Conservation (phyloP, 2,888 invertebrate species). For the Molanna angustata region DNA sequence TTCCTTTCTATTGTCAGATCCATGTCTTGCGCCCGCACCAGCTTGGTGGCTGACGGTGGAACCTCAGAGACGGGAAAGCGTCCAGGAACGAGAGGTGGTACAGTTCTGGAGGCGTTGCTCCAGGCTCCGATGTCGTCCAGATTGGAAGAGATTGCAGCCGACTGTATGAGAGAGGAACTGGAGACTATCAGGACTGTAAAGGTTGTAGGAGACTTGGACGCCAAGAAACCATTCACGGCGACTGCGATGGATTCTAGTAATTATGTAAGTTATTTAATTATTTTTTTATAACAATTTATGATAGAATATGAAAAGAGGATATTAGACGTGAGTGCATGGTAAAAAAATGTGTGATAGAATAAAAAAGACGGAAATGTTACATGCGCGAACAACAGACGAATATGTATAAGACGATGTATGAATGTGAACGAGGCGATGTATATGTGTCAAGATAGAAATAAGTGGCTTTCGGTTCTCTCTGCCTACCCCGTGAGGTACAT, state of each 20-base stretch:
- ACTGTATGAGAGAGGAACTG: constrained; percentile 11
- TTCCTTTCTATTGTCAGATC: constrained; percentile 2
- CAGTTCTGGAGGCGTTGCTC: constrained; percentile 16
- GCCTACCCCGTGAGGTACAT: too few species aligned
- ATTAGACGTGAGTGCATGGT: too few species aligned
- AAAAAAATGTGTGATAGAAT: too few species aligned
- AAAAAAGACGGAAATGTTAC: too few species aligned
- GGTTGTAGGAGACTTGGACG: constrained; percentile 13
- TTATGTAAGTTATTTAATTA: constrained; percentile 1
- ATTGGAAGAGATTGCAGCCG: constrained; percentile 16
- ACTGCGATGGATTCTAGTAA: too few species aligned
- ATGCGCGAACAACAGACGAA: too few species aligned
- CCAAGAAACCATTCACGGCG: constrained; percentile 11
- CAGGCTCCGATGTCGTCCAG: constrained; percentile 20
- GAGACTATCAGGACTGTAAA: constrained; percentile 5
- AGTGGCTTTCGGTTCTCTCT: too few species aligned
- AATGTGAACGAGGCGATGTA: too few species aligned
- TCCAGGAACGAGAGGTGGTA: not conserved
- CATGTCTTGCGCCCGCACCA: constrained; percentile 9
- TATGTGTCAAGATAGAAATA: too few species aligned
- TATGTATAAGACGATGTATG: too few species aligned
- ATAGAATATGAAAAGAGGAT: too few species aligned
- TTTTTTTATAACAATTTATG: too few species aligned
- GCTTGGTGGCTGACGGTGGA: not conserved
- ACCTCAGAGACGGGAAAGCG: not conserved